Percentiles rank a stretch among this genome's conserved stretches.
Conservation (phyloP, 2,888 invertebrate genomes). For the Philaethria dido region DNA sequence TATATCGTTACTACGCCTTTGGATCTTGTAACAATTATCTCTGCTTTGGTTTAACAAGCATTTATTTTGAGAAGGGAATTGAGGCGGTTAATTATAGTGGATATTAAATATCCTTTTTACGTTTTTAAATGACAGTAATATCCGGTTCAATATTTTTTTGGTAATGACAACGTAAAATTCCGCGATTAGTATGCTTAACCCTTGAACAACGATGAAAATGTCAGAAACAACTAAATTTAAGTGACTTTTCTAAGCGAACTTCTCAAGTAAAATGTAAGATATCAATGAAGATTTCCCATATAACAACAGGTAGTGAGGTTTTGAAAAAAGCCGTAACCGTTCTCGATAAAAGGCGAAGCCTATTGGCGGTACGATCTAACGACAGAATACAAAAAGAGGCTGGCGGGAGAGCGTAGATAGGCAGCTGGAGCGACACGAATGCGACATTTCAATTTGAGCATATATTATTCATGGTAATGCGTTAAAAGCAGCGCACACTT, state of each 20-base stretch:
- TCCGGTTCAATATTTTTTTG: constrained; percentile 1
- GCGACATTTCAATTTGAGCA: constrained; percentile 83
- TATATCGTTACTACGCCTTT: constrained; percentile 76
- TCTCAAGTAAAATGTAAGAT: neutral
- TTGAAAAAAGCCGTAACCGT: constrained; percentile 32
- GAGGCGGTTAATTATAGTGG: constrained; percentile 62
- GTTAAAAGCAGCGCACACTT: constrained; percentile 80
- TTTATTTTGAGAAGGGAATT: constrained; percentile 74
- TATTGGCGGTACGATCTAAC: constrained; percentile 68
- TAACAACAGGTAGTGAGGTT: constrained; percentile 22
- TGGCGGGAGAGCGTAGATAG: constrained; percentile 66
- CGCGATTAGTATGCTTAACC: neutral
- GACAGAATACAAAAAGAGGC: constrained; percentile 67
- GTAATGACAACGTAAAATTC: neutral
- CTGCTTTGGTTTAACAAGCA: constrained; percentile 72
- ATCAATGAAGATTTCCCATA: constrained; percentile 9
- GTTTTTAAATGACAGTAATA: constrained; percentile 28
- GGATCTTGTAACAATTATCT: constrained; percentile 78
- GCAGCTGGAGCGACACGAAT: constrained; percentile 76
- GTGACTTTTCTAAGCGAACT: neutral
- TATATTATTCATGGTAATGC: constrained; percentile 84
- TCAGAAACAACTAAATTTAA: constrained; percentile 11
- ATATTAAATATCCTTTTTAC: constrained; percentile 55
- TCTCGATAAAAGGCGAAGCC: constrained; percentile 68
- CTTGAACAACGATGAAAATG: constrained; percentile 1